These are phyloP conservation scores for Hiodon alosoides DNA, from an alignment of 2,113 vertebrate species.

Conservation along the genomic window DNA sequence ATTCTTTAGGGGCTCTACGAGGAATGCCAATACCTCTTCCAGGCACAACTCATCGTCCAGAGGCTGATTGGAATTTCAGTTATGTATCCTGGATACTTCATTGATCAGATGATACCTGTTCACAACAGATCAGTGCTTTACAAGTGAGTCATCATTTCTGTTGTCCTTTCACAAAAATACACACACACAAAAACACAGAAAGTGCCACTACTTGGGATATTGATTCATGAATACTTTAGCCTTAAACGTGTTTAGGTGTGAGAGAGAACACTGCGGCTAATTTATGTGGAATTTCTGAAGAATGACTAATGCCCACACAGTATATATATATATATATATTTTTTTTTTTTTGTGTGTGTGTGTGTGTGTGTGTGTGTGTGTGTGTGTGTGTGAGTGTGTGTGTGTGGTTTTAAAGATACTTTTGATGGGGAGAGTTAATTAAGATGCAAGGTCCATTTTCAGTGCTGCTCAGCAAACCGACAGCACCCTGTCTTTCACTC, in stretches of 20 bases:
- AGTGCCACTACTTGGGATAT: not conserved
- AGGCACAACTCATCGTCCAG: constrained; percentile 94
- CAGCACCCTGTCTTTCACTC: constrained; percentile 15
- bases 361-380: not conserved
- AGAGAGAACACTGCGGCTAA: not conserved
- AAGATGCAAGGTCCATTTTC: constrained; percentile 19
- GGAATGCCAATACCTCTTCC: constrained; percentile 97
- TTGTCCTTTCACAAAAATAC: not conserved
- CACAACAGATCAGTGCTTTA: constrained; percentile 91
- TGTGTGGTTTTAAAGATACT: not conserved
- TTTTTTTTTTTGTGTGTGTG: no score
- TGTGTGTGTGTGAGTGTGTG: not conserved
- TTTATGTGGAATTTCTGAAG: not conserved
- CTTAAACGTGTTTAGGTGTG: not conserved
- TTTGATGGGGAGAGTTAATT: constrained; percentile 27
- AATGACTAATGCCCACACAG: no score
- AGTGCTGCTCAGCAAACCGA: constrained; percentile 28
- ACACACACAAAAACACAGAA: not conserved
- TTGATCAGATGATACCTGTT: constrained; percentile 78
- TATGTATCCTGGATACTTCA: constrained; percentile 82
- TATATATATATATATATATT: no score
- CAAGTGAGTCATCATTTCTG: constrained; percentile 73
- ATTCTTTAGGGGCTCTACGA: constrained; percentile 81
- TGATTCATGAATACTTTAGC: not conserved
- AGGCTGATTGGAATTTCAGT: constrained; percentile 84